phyloP scores from a whole-genome alignment of 53 echinoderm and acorn worm species.

The Patiria pectinifera region DNA sequence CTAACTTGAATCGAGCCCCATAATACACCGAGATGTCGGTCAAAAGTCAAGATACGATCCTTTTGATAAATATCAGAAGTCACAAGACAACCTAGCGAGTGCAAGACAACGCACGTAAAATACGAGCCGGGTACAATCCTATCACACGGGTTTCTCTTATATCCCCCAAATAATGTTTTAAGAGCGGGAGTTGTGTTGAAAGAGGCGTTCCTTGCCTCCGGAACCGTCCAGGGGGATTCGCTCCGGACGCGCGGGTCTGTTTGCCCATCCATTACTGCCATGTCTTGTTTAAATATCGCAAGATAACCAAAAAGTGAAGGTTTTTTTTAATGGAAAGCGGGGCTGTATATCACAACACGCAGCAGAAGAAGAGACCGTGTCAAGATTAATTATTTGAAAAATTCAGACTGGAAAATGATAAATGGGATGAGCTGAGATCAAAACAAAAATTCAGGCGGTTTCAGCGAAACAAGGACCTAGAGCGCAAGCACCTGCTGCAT shows the following conservation, averaged over 20 bases:
- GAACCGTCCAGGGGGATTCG: not conserved
- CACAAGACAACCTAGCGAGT: no score
- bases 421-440: not conserved
- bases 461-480: not conserved
- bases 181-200: not conserved
- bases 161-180: not conserved
- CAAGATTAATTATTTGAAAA: not conserved
- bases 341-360: not conserved
- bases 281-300: not conserved
- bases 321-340: not conserved
- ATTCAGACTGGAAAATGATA: not conserved
- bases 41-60: no score
- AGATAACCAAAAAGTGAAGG: not conserved
- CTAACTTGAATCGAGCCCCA: no score
- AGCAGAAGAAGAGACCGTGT: not conserved
- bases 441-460: not conserved
- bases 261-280: not conserved
- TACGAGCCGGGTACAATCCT: not conserved
- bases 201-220: not conserved
- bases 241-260: not conserved
- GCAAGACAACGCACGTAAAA: no score
- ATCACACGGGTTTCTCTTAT: not conserved
- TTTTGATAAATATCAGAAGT: no score
- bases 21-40: no score
- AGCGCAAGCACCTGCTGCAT: not conserved